phyloP scores from a whole-genome alignment of 2,888 invertebrate genomes.

The Acronicta alni region DNA sequence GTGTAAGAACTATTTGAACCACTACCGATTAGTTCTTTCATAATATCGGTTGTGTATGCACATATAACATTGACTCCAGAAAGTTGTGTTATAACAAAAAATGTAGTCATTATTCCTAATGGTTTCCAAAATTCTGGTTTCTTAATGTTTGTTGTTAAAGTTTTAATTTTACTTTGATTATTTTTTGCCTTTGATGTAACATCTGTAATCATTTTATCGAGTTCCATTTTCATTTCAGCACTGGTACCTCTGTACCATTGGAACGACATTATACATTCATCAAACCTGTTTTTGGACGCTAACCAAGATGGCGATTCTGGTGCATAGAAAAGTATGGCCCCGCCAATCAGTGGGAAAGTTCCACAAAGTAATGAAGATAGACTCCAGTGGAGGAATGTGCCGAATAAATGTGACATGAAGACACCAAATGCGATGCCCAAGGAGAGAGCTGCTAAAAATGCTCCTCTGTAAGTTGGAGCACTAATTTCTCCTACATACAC shows the following conservation, averaged over 20 bases:
- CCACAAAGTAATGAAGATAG: conserved; percentile 88
- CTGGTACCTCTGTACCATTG: conserved; percentile 90
- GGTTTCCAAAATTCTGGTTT: conserved; percentile 90
- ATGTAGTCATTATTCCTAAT: conserved; percentile 89
- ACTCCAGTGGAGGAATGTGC: conserved; percentile 90
- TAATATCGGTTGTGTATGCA: conserved; percentile 92
- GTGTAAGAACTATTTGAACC: conserved; percentile 82
- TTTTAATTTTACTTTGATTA: conserved; percentile 73
- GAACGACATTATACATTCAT: conserved; percentile 89
- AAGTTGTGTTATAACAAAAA: conserved; percentile 92
- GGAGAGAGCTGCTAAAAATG: conserved; percentile 90
- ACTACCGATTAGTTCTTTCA: conserved; percentile 89
- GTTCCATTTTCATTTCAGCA: conserved; percentile 81
- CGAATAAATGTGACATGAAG: conserved; percentile 90
- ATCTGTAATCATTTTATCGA: conserved; percentile 84
- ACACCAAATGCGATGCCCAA: conserved; percentile 91
- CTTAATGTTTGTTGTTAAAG: conserved; percentile 77
- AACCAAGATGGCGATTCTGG: conserved; percentile 93
- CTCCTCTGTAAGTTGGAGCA: conserved; percentile 90
- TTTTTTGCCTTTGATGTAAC: conserved; percentile 71
- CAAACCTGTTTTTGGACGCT: conserved; percentile 88
- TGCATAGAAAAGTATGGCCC: conserved; percentile 87
- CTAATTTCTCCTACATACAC: conserved; percentile 90
- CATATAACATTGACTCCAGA: conserved; percentile 92
- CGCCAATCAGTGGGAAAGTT: conserved; percentile 85